Conservation (phyloP, 1,140 invertebrate genomes). For the Heliconius melpomene region DNA sequence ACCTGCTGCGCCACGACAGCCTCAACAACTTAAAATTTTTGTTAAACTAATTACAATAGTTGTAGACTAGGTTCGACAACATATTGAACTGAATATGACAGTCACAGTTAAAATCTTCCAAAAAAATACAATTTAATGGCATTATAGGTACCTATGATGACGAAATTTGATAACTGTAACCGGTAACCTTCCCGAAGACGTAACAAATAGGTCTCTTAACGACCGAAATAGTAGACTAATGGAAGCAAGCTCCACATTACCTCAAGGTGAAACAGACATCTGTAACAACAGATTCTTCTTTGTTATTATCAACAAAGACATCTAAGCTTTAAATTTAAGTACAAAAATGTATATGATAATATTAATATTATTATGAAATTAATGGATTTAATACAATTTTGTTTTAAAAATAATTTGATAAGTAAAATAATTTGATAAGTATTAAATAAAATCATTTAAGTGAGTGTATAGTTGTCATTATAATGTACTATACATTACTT, state of each 20-base stretch:
- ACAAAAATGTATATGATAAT: not conserved
- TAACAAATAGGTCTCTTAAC: conserved; percentile 63
- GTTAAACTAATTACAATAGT: not conserved
- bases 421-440: not conserved
- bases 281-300: conserved; percentile 22
- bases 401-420: not conserved
- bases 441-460: not conserved
- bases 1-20: no score
- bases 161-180: conserved; percentile 47
- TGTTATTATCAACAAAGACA: conserved; percentile 19
- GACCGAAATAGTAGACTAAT: conserved; percentile 48
- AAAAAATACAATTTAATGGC: conserved; percentile 16
- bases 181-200: conserved; percentile 57
- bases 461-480: not conserved
- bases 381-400: no score
- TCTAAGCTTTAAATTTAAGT: not conserved
- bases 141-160: conserved; percentile 1
- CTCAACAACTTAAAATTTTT: no score
- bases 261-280: conserved; percentile 53
- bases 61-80: not conserved
- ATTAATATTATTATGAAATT: no score
- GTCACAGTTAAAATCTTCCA: not conserved
- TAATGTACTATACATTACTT: no score
- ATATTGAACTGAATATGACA: not conserved
- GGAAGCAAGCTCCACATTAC: conserved; percentile 50